Evolutionary conservation across 2,113 vertebrate genomes (phyloP).

Genomic region (Halcyon senegalensis): DNA sequence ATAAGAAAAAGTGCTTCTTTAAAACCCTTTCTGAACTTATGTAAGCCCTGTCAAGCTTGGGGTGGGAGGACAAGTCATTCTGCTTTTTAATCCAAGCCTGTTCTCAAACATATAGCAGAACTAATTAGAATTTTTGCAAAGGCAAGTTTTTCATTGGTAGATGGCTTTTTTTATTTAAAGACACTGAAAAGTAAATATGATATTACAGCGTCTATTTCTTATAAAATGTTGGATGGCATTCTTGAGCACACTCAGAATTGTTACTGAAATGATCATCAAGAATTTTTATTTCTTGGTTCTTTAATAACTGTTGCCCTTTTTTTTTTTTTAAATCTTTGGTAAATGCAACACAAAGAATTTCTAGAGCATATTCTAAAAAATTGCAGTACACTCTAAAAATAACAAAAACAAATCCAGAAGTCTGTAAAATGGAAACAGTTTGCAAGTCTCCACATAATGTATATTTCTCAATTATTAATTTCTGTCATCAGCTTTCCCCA

Average conservation of each 20-base stretch:
- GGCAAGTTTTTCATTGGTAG: neutral
- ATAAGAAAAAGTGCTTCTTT: neutral
- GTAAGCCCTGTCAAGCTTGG: neutral
- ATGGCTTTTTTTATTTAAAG: neutral
- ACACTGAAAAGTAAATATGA: neutral
- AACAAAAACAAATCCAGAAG: neutral
- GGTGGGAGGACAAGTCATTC: neutral
- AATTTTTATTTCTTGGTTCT: neutral
- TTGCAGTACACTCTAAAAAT: neutral
- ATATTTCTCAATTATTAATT: neutral
- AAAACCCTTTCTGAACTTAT: neutral
- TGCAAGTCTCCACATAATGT: neutral
- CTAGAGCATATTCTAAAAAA: neutral
- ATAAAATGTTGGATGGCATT: neutral
- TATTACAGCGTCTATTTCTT: neutral
- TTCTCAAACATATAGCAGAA: neutral
- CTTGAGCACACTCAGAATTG: neutral
- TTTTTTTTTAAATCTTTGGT: neutral
- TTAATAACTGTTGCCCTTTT: neutral
- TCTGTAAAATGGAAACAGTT: neutral
- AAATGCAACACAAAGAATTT: neutral
- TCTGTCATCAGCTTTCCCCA: neutral
- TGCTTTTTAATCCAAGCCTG: neutral
- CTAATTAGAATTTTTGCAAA: neutral
- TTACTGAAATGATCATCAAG: neutral